Percentiles rank a stretch among this genome's conserved stretches.
These are phyloP conservation scores for Gasterosteus nipponicus DNA, from an alignment of 2,113 vertebrate genomes.

Conservation along the genomic window DNA sequence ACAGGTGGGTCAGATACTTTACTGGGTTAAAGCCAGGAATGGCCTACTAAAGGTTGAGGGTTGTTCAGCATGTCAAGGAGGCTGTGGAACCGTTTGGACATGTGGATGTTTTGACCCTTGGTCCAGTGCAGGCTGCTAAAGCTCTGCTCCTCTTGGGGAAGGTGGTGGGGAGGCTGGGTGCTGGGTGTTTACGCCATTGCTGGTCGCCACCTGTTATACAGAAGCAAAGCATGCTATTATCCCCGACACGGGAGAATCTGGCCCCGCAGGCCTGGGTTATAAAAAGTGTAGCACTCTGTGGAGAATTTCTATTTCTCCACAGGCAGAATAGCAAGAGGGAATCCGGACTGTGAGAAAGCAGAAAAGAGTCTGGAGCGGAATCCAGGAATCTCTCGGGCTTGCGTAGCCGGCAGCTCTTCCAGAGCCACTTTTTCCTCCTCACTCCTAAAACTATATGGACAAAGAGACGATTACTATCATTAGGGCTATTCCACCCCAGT, in stretches of 20 bases:
- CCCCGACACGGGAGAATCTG: slow-evolving; percentile 78
- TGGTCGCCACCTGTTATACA: slow-evolving; percentile 81
- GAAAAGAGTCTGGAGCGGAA: slow-evolving; percentile 49
- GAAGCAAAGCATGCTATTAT: slow-evolving; percentile 80
- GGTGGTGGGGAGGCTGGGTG: slow-evolving; percentile 50
- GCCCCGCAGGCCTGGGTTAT: slow-evolving; percentile 77
- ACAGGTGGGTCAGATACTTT: slow-evolving; percentile 78
- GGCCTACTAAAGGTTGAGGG: slow-evolving; percentile 60
- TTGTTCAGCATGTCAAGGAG: slow-evolving; percentile 46
- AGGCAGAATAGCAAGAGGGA: slow-evolving; percentile 34
- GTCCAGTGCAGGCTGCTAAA: slow-evolving; percentile 25
- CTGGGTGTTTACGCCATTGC: slow-evolving; percentile 68
- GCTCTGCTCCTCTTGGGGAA: slow-evolving; percentile 30
- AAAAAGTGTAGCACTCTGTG: slow-evolving; percentile 69
- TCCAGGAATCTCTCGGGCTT: slow-evolving; percentile 62
- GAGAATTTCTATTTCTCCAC: slow-evolving; percentile 65
- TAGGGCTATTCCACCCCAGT: slow-evolving; percentile 63
- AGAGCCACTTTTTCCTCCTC: slow-evolving; percentile 42
- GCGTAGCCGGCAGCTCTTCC: slow-evolving; percentile 64
- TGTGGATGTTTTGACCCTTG: slow-evolving; percentile 33
- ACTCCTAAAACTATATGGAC: slow-evolving; percentile 70
- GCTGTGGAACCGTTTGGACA: slow-evolving; percentile 59
- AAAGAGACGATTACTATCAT: slow-evolving; percentile 72
- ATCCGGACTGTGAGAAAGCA: slow-evolving; percentile 60
- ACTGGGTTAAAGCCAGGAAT: slow-evolving; percentile 62